A percentile compares a stretch with the other conserved stretches of the same genome.
phyloP scores from a whole-genome alignment of 1,140 invertebrate genomes.

The Pristionchus pacificus region DNA sequence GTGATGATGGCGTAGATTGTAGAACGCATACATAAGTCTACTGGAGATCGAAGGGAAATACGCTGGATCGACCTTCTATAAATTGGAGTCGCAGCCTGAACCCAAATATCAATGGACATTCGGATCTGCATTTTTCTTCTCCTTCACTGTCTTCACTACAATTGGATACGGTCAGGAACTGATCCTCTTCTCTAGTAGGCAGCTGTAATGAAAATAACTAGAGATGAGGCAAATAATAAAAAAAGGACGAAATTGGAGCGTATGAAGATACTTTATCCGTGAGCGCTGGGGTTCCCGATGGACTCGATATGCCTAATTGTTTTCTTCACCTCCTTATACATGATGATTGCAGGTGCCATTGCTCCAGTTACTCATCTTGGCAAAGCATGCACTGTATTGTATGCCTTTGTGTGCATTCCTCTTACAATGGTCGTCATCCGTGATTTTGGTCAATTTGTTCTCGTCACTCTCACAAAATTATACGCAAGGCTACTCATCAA shows the following conservation, averaged over 20 bases:
- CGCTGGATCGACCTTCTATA: constrained; percentile 22
- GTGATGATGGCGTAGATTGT: no score
- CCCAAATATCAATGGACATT: constrained; percentile 20
- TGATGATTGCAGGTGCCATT: constrained; percentile 10
- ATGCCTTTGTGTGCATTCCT: constrained; percentile 25
- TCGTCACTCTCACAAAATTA: constrained; percentile 28
- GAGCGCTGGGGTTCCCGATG: no score
- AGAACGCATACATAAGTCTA: constrained; percentile 21
- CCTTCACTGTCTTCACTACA: constrained; percentile 21
- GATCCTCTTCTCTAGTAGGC: not conserved
- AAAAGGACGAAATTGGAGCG: no score
- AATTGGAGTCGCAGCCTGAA: constrained; percentile 1
- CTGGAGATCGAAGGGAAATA: constrained; percentile 17
- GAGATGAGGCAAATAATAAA: no score
- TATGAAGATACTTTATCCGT: no score
- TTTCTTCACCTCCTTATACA: not conserved
- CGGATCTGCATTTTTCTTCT: constrained; percentile 18
- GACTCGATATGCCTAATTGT: not conserved
- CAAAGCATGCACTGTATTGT: constrained; percentile 15
- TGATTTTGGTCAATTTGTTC: constrained; percentile 24
- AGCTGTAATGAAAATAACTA: not conserved
- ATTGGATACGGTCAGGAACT: constrained; percentile 14
- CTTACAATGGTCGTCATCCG: constrained; percentile 22
- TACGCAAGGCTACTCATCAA: constrained; percentile 8
- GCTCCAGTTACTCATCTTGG: constrained; percentile 12